Base-by-base conservation (phyloP, 2,888 invertebrate species). In the Lagria hirta region DNA sequence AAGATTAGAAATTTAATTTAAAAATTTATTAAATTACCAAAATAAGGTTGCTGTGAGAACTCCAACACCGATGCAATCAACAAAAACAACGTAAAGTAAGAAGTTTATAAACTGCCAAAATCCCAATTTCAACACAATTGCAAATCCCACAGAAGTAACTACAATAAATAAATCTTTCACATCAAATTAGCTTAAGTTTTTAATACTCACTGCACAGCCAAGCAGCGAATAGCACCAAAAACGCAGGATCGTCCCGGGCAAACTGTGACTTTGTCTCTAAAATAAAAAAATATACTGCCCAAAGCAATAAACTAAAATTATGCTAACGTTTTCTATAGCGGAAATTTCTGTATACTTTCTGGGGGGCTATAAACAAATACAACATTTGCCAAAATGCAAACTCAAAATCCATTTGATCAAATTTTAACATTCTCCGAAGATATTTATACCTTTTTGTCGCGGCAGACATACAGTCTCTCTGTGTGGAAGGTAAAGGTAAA, bases 381-480 rank as follows among this genome's bases (percentile, higher is more conserved):
- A 95, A 72, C 93, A 97, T 97, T 79, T 98, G 98, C 97, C 97
- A 99, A 11, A 88, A 77, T 0, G 97, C 98, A 75, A 95, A 98
- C 70, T 98, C 96, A 74, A 99, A 99, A 74, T 98, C 98, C 98
- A 98, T 99, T 75, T 98, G 97, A 64, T 90, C 83, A 66, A 95
- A 93, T 71, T 91, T 88, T 37, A 91, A 77, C 48, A 94, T 73
- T 62, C 92, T 80, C 55, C 88, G 75, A 30, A 95, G 73, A 72
- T 93, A 93, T 75, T 88, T 89, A 73, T 88, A 89, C 49, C 88
- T 80, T 73, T 95, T 94, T 24, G 88, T 85, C 23, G 92, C 86
- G 2, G 93, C 94, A 43, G 88, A 86, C 61, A 86, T 84, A 58
- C 84, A 84, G 56, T 84, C 82, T 28, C 80, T 78, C 60, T 83